These are phyloP conservation scores for Andricus grossulariae DNA, from an alignment of 1,140 invertebrate species.

Conservation along the genomic window DNA sequence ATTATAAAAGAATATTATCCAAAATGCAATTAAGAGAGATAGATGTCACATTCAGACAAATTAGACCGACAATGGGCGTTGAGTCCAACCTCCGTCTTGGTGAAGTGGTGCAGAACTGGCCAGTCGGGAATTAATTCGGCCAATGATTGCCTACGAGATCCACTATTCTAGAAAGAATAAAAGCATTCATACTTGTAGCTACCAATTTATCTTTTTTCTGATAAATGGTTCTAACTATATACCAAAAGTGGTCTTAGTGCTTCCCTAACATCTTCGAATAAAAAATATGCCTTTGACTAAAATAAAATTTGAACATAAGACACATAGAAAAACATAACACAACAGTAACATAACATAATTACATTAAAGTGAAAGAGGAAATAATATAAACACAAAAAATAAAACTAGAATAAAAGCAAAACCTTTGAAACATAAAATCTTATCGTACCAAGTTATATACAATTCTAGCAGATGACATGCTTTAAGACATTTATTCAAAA, in stretches of 20 bases:
- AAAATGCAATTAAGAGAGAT: constrained; percentile 9
- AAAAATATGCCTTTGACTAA: not conserved
- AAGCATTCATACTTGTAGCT: not conserved
- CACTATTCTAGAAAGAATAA: constrained; percentile 65
- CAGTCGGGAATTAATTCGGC: constrained; percentile 97
- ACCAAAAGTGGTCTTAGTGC: constrained; percentile 20
- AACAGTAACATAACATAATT: not conserved
- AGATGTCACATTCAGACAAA: constrained; percentile 6
- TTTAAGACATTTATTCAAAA: no score
- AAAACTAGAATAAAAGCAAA: not conserved
- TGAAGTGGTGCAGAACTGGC: constrained; percentile 93
- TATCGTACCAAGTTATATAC: not conserved
- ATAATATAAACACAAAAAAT: not conserved
- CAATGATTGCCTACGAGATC: constrained; percentile 89
- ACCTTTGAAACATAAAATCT: constrained; percentile 5
- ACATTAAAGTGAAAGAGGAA: not conserved
- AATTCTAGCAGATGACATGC: no score
- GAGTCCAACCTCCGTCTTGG: constrained; percentile 84
- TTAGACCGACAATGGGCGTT: constrained; percentile 42
- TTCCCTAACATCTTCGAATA: not conserved
- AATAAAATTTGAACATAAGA: constrained; percentile 3
- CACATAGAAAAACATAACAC: not conserved
- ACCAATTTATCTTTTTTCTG: not conserved
- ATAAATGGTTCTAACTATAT: not conserved
- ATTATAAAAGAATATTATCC: not conserved